Evolutionary conservation across 2,888 invertebrate species (phyloP).

Genomic region (Ptychoptera contaminata): DNA sequence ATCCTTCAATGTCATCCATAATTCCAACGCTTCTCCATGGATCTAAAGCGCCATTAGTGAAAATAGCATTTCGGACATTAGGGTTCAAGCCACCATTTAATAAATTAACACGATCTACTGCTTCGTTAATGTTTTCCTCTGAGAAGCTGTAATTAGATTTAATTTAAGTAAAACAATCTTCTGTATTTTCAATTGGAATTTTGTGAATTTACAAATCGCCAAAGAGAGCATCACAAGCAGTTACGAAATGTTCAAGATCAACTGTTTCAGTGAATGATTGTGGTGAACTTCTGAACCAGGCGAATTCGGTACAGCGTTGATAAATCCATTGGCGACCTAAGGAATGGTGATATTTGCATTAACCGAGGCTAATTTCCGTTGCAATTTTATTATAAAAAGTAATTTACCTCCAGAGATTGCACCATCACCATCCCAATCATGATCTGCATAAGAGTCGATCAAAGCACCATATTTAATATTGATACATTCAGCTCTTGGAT

Average conservation of each 20-base stretch:
- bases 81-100: slow-evolving; percentile 33
- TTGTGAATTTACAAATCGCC: slow-evolving; percentile 8
- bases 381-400: no score
- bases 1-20: no score
- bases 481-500: no score
- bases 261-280: slow-evolving; percentile 37
- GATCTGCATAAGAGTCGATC: no score
- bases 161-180: no score
- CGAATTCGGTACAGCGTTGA: slow-evolving; percentile 77
- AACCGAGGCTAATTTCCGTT: no score
- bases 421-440: no score
- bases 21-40: slow-evolving; percentile 39
- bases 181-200: no score
- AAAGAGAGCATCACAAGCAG: slow-evolving; percentile 21
- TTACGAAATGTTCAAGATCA: slow-evolving; percentile 18
- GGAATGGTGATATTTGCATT: slow-evolving; percentile 6
- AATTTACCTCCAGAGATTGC: no score
- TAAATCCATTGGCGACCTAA: slow-evolving; percentile 61
- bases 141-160: no score
- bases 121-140: slow-evolving; percentile 2
- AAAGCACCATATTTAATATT: no score
- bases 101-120: slow-evolving; percentile 27
- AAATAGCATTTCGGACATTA: slow-evolving; percentile 33
- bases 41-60: slow-evolving; percentile 37
- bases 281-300: slow-evolving; percentile 62